These are phyloP conservation scores for Willisornis vidua DNA, from an alignment of 2,113 vertebrate genomes.

Conservation along the genomic window DNA sequence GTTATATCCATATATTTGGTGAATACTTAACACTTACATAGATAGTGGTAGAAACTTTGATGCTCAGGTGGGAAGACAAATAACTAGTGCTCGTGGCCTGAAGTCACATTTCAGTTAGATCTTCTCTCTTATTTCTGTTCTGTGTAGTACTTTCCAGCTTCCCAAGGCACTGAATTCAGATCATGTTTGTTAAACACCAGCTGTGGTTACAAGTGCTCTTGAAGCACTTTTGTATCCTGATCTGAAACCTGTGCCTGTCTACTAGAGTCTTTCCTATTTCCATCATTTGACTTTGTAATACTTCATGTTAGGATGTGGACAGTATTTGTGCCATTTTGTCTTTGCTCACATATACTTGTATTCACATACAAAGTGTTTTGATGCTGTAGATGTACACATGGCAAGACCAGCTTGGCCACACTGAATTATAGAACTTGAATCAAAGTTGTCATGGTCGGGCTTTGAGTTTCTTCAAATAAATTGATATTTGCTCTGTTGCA, in stretches of 20 bases:
- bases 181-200: neutral
- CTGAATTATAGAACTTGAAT: neutral
- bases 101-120: neutral
- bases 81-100: neutral
- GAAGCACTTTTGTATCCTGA: neutral
- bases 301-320: neutral
- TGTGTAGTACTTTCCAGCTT: neutral
- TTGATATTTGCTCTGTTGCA: neutral
- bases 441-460: neutral
- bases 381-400: neutral
- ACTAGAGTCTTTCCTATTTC: neutral
- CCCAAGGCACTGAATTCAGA: neutral
- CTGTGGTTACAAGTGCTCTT: neutral
- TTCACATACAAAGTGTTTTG: neutral
- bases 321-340: neutral
- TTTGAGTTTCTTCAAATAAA: neutral
- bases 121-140: neutral
- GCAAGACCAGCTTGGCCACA: neutral
- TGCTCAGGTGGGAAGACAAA: neutral
- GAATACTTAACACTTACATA: neutral
- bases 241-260: neutral
- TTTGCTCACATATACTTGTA: rapidly evolving
- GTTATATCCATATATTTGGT: neutral
- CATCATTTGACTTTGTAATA: neutral
- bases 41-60: neutral